A percentile compares a stretch with the other conserved stretches of the same genome.
Evolutionary conservation across 2,113 vertebrate species (phyloP).

Genomic region (Xenotilapia flavipinnis): DNA sequence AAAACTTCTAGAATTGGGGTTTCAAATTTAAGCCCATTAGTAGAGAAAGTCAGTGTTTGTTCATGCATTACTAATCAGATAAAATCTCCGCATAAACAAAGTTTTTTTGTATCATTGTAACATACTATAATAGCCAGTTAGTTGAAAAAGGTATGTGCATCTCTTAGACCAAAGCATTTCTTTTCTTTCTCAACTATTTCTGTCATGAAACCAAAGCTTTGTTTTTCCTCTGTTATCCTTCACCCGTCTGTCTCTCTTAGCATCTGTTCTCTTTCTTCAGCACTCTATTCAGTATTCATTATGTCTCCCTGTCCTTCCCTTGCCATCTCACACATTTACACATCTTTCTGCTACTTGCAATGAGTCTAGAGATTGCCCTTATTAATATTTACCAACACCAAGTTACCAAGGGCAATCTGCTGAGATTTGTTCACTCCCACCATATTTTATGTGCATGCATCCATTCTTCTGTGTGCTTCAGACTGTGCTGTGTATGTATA

Average conservation of each 20-base stretch:
- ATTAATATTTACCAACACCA: slow-evolving; percentile 57
- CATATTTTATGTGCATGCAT: slow-evolving; percentile 5
- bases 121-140: not conserved
- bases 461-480: not conserved
- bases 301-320: not conserved
- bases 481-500: not conserved
- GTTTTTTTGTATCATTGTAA: not conserved
- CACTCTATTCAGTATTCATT: slow-evolving; percentile 8
- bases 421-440: slow-evolving; percentile 16
- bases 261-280: slow-evolving; percentile 9
- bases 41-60: not conserved
- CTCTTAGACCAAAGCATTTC: not conserved
- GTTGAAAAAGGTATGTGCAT: not conserved
- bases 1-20: not conserved
- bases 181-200: not conserved
- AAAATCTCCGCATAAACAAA: not conserved
- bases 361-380: not conserved
- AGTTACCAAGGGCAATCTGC: slow-evolving; percentile 25
- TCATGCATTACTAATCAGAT: not conserved
- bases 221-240: not conserved
- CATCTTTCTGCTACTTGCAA: not conserved
- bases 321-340: not conserved
- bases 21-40: not conserved
- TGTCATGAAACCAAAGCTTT: not conserved
- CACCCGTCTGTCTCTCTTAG: not conserved